phyloP scores from a whole-genome alignment of 2,113 vertebrate species.

The Malaclemys terrapin region DNA sequence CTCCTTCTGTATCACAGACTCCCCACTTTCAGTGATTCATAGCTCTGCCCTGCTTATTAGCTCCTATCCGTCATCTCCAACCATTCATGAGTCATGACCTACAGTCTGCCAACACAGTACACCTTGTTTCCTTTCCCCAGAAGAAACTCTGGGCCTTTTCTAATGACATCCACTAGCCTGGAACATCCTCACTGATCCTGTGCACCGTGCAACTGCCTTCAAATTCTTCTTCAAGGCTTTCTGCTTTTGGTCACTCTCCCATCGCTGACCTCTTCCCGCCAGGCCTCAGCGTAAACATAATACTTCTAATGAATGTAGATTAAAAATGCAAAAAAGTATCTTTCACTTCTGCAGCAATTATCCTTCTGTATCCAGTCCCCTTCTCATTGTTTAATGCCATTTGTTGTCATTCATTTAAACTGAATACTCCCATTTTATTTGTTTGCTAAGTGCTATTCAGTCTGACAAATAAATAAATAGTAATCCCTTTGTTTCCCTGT shows the following conservation, averaged over 20 bases:
- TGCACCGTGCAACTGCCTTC: not conserved
- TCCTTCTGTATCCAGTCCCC: not conserved
- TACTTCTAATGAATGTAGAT: no score
- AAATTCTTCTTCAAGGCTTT: not conserved
- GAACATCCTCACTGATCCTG: not conserved
- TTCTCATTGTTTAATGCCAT: not conserved
- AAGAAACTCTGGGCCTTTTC: not conserved
- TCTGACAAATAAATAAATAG: not conserved
- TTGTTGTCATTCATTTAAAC: not conserved
- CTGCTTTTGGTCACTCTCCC: not conserved
- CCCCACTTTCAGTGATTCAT: slow-evolving; percentile 23
- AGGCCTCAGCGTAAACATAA: not conserved
- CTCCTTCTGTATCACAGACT: not conserved
- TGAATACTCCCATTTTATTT: not conserved
- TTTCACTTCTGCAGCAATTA: not conserved
- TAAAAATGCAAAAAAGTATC: no score
- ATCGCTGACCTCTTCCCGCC: not conserved
- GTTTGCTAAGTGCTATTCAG: not conserved
- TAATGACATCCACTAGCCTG: not conserved
- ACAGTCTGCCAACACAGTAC: not conserved
- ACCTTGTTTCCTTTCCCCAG: not conserved
- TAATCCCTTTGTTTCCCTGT: not conserved
- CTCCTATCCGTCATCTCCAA: slow-evolving; percentile 8
- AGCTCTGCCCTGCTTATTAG: slow-evolving; percentile 53
- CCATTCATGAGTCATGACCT: not conserved